Evolutionary conservation across 2,113 vertebrate species (phyloP), one percentile per base, ranked within the genome.

Genomic region (Ascaphus truei): DNA sequence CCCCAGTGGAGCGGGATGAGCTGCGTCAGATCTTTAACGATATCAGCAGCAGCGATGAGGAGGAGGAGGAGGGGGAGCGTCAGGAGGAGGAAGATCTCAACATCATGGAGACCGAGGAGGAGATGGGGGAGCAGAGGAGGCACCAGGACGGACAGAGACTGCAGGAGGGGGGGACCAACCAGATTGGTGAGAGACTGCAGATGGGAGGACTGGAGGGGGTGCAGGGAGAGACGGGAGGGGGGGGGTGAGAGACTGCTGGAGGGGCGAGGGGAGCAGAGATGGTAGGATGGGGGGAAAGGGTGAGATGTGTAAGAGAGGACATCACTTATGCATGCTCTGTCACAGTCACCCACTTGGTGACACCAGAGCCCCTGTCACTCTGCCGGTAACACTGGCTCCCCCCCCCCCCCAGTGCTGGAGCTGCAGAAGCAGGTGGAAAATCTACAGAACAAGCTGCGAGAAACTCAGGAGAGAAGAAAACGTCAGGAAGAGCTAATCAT

Each of bases 401-500:
- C 0, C 10, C 73, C 26, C 73, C 8, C 50, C 77, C 34, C 39
- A 93, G 95, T 94, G 18, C 88, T 95, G 87, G 96, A 96, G 51
- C 95, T 92, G 78, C 94, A 96, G 85, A 91, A 97, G 58, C 95
- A 98, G 87, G 96, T 98, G 61, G 97, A 95, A 80, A 91, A 81
- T 63, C 33, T 98, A 80, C 95, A 95, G 82, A 84, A 88, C 68
- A 98, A 96, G 82, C 92, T 98, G 48, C 94, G 97, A 72, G 95
- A 98, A 64, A 99, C 96, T 0, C 95, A 95, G 7, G 96, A 95
- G 45, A 88, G 94, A 22, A 93, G 95, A 81, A 98, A 98, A 64
- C 92, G 96, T 56, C 97, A 99, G 69, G 95, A 98, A 68, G 96
- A 99, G 79, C 94, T 99, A 73, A 98, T 98, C 73, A 95, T 96